Evolutionary conservation across 1,140 invertebrate genomes (phyloP), one percentile per base, ranked within the genome.

Genomic region (Battus philenor): DNA sequence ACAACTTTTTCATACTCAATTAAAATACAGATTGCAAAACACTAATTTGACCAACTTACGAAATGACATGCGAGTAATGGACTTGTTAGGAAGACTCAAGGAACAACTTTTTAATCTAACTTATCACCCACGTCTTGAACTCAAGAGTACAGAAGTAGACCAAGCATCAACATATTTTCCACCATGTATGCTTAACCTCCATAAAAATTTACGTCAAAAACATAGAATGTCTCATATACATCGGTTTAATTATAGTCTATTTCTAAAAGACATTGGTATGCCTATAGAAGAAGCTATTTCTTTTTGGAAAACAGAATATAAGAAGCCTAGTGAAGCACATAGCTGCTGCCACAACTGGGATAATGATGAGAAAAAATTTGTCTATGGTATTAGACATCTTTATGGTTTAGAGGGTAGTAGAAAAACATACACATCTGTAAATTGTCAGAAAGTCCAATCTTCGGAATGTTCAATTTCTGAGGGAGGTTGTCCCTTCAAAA

Each of bases 151-250:
- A 12, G 84, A 90, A 46, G 87, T 91, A 39, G 81, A 90, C 49
- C 12, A 68, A 43, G 67, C 90, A 58, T 86, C 86, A 4, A 79
- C 75, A 49, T 80, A 86, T 16, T 95, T 94, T 81, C 93, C 94
- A 10, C 88, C 90, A 0, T 95, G 93, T 69, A 94, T 94, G 93
- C 81, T 89, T 50, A 89, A 92, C 62, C 78, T 94, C 31, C 92
- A 94, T 64, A 63, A 83, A n/a, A 56, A 78, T 31, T 59, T 95
- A 22, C 61, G 88, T 31, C 86, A 78, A 20, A 90, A 88, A 45
- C 93, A 95, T 72, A 90, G 94, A 70, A 71, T 95, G 16, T 89
- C 88, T 39, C 93, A 95, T 67, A 86, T 90, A 53, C 92, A 93
- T 22, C 86, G 93, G 63, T 90, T 93, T 51, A 87, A 90, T 54